Evolutionary conservation across 2,797 vertebrate genomes (phyloP), one percentile per base, ranked within the genome.

Genomic region (Dicrostonyx torquatus): DNA sequence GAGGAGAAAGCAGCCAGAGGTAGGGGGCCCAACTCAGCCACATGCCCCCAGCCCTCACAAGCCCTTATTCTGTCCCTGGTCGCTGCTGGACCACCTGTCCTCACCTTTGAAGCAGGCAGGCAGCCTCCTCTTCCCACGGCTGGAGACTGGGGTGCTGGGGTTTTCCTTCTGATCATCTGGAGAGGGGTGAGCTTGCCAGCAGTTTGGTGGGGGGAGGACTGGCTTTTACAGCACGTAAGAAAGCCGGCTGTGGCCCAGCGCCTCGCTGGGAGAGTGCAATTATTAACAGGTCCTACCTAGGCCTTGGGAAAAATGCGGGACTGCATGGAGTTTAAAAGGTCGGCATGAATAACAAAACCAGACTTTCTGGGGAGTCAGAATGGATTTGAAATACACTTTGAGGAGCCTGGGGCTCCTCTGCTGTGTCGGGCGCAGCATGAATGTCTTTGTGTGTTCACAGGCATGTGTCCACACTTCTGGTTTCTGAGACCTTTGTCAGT

Each of bases 261-360:
- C 97, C 98, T 98, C 96, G 93, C 98, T 97, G 97, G 98, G 98
- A 98, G 98, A 97, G 98, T 95, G 86, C 97, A 97, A 98, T 98
- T 98, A 98, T 98, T 98, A 98, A 98, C 98, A 98, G 98, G 96
- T 97, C 98, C 97, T 98, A 98, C 95, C 75, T 53, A 98, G 98
- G 98, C 98, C 98, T 98, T 96, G 90, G 97, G 98, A 98, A 98
- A 97, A 98, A 98, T 97, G 97, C 97, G 98, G 97, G 96, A 97
- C 97, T 97, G 97, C 94, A 75, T 96, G 97, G 97, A 98, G 98
- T 98, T 98, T 98, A 98, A 98, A 98, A 98, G 98, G 98, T 98
- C 98, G 98, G 95, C 0, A 48, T 95, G 98, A 98, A 98, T 98
- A 98, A 98, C 96, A 98, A 98, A 98, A 98, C 96, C 98, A 98